These are phyloP conservation scores for Drosophila nannoptera DNA, from an alignment of 1,140 invertebrate species.

Conservation along the genomic window DNA sequence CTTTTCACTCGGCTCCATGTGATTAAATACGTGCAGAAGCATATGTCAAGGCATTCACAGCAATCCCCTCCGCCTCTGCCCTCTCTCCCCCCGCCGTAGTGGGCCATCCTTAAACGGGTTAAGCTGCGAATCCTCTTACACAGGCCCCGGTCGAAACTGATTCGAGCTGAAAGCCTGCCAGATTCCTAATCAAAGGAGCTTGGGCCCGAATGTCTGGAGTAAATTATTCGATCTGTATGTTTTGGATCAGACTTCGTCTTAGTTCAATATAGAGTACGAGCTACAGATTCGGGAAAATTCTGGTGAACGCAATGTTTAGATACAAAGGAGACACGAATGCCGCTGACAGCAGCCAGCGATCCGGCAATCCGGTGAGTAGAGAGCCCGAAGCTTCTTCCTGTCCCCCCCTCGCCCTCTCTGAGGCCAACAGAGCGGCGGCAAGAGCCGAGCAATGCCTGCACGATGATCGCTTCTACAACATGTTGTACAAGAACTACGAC, in stretches of 20 bases:
- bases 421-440: background rate
- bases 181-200: background rate
- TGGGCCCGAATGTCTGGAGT: background rate
- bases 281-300: slow-evolving; percentile 26
- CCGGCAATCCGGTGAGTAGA: slow-evolving; percentile 1
- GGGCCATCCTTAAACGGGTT: background rate
- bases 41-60: slow-evolving; percentile 48
- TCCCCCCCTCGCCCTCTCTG: too few species aligned
- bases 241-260: background rate
- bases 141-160: background rate
- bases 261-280: background rate
- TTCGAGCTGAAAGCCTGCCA: background rate
- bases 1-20: slow-evolving; percentile 43
- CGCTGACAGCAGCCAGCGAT: background rate
- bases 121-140: slow-evolving; percentile 13
- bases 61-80: background rate
- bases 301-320: slow-evolving; percentile 25
- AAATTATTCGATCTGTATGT: background rate
- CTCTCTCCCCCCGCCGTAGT: background rate
- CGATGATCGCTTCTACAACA: slow-evolving; percentile 23
- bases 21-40: slow-evolving; percentile 69
- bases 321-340: slow-evolving; percentile 5
- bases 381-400: too few species aligned
- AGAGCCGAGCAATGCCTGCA: slow-evolving; percentile 2
- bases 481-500: slow-evolving; percentile 25